A percentile compares a stretch with the other conserved stretches of the same genome.
Conservation (phyloP, 1,140 invertebrate species). For the Drosophila leontia region DNA sequence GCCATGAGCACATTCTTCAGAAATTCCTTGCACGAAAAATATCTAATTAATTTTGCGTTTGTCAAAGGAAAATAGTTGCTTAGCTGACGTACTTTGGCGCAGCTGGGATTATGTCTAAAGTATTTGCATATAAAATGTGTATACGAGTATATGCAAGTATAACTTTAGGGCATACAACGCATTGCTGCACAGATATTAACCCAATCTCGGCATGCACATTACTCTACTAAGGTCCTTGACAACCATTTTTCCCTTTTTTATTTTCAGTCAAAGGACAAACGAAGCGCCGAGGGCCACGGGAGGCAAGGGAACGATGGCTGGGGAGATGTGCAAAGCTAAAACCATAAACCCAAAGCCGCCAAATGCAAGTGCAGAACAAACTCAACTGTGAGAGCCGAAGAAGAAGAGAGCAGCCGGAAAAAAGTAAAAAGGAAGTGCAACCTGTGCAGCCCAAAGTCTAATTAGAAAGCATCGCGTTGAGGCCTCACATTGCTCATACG, state of each 20-base stretch:
- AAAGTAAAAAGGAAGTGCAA: conserved; percentile 25
- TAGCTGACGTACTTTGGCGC: conserved; percentile 20
- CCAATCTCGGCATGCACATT: conserved; percentile 19
- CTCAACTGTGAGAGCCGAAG: conserved; percentile 22
- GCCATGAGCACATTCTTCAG: conserved; percentile 18
- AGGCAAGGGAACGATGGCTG: conserved; percentile 15
- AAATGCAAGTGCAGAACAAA: conserved; percentile 51
- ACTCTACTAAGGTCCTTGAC: conserved; percentile 37
- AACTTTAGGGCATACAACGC: conserved; percentile 26
- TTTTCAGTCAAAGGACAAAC: conserved; percentile 42
- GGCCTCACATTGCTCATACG: conserved; percentile 35
- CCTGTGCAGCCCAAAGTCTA: conserved; percentile 39
- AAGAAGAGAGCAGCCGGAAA: background rate
- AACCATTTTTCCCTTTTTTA: conserved; percentile 24
- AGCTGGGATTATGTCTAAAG: conserved; percentile 29
- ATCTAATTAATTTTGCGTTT: conserved; percentile 59
- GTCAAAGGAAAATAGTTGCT: conserved; percentile 60
- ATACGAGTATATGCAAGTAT: background rate
- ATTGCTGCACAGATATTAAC: conserved; percentile 41
- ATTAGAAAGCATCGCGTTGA: conserved; percentile 27
- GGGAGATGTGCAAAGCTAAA: conserved; percentile 36
- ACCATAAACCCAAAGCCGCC: conserved; percentile 43
- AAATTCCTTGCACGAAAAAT: conserved; percentile 39
- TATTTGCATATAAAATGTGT: conserved; percentile 18
- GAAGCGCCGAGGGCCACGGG: conserved; percentile 23